These are phyloP conservation scores for Tipula confusa DNA, from an alignment of 2,888 invertebrate species.

Conservation along the genomic window DNA sequence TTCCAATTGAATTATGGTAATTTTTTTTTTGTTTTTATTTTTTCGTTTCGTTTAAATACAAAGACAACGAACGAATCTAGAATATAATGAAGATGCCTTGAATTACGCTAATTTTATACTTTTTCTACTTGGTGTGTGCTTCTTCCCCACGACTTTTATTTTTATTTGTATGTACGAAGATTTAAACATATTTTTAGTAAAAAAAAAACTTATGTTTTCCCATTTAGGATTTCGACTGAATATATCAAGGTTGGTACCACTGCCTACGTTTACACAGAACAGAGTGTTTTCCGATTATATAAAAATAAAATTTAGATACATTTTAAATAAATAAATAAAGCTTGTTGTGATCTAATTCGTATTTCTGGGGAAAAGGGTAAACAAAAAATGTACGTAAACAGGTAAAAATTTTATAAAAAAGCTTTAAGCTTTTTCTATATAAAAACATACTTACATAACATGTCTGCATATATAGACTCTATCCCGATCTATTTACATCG, in stretches of 20 bases:
- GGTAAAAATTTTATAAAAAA: too few species aligned
- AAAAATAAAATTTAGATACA: neutral
- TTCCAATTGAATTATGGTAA: constrained; percentile 20
- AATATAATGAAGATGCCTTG: neutral
- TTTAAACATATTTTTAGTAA: neutral
- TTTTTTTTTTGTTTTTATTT: neutral
- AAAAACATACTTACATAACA: too few species aligned
- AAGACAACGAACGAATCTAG: neutral
- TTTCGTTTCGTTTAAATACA: neutral
- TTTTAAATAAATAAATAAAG: neutral
- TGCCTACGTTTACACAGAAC: neutral
- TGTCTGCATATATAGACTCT: neutral
- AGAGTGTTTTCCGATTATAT: neutral
- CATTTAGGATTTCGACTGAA: neutral
- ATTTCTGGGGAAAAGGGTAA: neutral
- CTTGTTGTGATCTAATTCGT: neutral
- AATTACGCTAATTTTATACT: neutral
- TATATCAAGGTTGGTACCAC: neutral
- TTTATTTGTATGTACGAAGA: neutral
- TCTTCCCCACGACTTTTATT: neutral
- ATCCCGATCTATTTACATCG: neutral
- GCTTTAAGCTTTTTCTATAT: too few species aligned
- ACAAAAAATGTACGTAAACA: too few species aligned
- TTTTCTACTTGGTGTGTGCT: neutral
- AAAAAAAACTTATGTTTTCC: neutral